Evolutionary conservation across 2,888 invertebrate genomes (phyloP), one percentile per base, ranked within the genome.

Genomic region (Temnothorax rugatulus): DNA sequence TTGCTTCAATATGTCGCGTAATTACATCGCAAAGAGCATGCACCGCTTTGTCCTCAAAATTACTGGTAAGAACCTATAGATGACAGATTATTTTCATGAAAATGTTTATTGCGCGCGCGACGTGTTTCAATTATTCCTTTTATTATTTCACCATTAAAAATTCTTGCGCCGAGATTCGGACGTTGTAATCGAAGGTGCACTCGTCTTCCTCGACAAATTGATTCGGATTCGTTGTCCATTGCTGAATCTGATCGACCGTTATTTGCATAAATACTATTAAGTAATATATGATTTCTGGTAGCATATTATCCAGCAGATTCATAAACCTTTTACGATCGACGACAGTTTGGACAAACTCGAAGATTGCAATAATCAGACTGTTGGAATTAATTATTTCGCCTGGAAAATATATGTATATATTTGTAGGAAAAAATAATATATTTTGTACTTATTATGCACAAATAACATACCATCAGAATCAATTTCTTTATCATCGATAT

Each of bases 151-250:
- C 96, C 92, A 95, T 92, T 13, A 97, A 92, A 54, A 97, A 95
- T 94, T 97, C 97, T 82, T 96, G 96, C 1, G 97, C 97, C 0
- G 97, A 96, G 86, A 97, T 96, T 82, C 97, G 95, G 64, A 97
- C 96, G 25, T 96, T 96, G 86, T 96, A 96, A 34, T 96, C 96
- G 84, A 95, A 96, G 0, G 96, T 96, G 61, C 96, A 96, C 85
- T 97, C 96, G 91, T 97, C 97, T 91, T 97, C 97, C 89, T 97
- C 97, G 8, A 97, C 96, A 94, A 96, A 97, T 91, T 96, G 96
- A 91, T 96, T 96, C 0, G 96, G 96, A 94, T 96, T 96, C 29
- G 95, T 95, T 61, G 95, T 95, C 97, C 97, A 97, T 57, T 95
- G 93, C 85, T 96, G 95, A 59, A 96, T 96, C 95, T 97, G 97